Evolutionary conservation across 92 coral and sea anemone genomes (phyloP).

Genomic region (Plumapathes pennacea): DNA sequence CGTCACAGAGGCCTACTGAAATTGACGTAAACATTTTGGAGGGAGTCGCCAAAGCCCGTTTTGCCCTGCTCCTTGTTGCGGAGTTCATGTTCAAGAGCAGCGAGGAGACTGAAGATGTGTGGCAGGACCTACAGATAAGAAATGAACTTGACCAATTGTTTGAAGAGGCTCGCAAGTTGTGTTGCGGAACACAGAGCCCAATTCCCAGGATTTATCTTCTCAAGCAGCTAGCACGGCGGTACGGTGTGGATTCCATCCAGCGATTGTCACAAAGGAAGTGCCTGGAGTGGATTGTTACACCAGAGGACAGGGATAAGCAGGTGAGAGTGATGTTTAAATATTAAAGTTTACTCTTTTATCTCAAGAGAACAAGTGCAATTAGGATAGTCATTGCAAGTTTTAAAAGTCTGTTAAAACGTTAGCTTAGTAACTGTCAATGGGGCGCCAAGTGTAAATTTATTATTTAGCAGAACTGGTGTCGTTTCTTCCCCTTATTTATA

Average conservation of each 20-base stretch:
- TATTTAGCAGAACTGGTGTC: no score
- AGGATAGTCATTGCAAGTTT: no score
- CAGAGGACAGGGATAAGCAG: no score
- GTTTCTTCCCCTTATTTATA: no score
- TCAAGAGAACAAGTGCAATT: no score
- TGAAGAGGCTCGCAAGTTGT: constrained; percentile 44
- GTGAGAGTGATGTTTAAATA: no score
- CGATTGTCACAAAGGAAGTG: constrained; percentile 35
- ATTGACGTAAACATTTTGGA: constrained; percentile 57
- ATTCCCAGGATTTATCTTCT: constrained; percentile 58
- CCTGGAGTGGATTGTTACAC: constrained; percentile 66
- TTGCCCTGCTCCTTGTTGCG: constrained; percentile 46
- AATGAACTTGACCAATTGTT: constrained; percentile 37
- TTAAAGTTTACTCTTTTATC: no score
- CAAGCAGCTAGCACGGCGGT: constrained; percentile 67
- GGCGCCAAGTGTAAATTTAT: no score
- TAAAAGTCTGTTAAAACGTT: no score
- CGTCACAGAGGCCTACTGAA: background rate
- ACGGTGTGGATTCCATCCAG: constrained; percentile 62
- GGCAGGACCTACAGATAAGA: constrained; percentile 14
- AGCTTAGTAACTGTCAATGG: no score
- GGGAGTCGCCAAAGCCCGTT: constrained; percentile 62
- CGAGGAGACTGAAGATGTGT: constrained; percentile 14
- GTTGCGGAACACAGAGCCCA: constrained; percentile 31
- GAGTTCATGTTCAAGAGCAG: constrained; percentile 49